phyloP scores from a whole-genome alignment of 1,140 invertebrate genomes.

The Laupala kohalensis region DNA sequence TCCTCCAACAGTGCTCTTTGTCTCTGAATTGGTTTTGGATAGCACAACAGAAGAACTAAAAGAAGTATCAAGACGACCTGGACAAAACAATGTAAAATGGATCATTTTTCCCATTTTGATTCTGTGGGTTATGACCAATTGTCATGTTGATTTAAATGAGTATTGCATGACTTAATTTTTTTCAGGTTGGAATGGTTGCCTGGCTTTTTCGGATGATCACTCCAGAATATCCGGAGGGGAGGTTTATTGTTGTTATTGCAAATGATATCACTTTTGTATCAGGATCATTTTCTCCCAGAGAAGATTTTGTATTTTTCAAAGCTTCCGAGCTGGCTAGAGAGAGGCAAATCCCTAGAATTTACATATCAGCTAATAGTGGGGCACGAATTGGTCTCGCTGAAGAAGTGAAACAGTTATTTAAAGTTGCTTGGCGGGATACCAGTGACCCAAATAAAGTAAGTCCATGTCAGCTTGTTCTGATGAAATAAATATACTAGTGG shows the following conservation, averaged over 20 bases:
- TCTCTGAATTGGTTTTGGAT: too few species aligned
- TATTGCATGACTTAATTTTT: too few species aligned
- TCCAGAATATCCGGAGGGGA: conserved; percentile 84
- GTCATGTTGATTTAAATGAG: too few species aligned
- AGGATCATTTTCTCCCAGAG: conserved; percentile 89
- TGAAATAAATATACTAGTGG: neutral
- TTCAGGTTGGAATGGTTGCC: conserved; percentile 93
- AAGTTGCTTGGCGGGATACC: conserved; percentile 84
- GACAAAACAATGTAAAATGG: too few species aligned
- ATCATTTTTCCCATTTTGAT: too few species aligned
- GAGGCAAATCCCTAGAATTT: conserved; percentile 83
- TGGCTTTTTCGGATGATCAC: conserved; percentile 89
- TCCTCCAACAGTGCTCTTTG: too few species aligned
- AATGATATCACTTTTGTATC: conserved; percentile 93
- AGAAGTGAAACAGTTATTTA: conserved; percentile 84
- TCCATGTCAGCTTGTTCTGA: conserved; percentile 1
- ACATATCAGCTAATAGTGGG: conserved; percentile 92
- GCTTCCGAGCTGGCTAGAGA: conserved; percentile 80
- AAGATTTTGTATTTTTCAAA: conserved; percentile 82
- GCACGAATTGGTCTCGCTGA: conserved; percentile 94
- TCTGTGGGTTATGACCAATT: too few species aligned
- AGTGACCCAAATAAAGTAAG: conserved; percentile 71
- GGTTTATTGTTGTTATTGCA: conserved; percentile 91
- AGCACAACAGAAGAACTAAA: too few species aligned
- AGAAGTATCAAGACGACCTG: too few species aligned